Evolutionary conservation across 23 tunicate species (phyloP).

Genomic region (Styela plicata): DNA sequence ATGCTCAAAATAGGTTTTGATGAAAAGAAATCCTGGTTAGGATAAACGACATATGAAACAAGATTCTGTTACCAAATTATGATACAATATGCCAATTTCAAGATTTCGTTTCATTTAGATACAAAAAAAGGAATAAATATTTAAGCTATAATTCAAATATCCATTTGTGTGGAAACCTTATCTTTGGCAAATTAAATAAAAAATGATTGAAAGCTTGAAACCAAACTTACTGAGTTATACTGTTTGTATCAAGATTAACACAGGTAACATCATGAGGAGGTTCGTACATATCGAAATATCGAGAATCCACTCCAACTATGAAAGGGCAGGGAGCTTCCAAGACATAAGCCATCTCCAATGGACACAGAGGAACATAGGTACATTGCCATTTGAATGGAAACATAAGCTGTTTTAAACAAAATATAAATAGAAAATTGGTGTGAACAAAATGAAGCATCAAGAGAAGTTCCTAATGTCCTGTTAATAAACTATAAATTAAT

Average conservation of each 20-base stretch:
- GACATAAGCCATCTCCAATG: constrained; percentile 86
- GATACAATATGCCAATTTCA: too few relatives aligned
- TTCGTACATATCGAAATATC: constrained; percentile 85
- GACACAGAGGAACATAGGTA: constrained; percentile 93
- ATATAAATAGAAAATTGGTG: neutral
- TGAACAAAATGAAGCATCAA: neutral
- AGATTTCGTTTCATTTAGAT: too few relatives aligned
- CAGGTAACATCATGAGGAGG: constrained; percentile 91
- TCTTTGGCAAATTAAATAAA: too few relatives aligned
- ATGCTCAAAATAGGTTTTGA: too few relatives aligned
- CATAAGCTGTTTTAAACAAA: constrained; percentile 46
- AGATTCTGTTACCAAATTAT: too few relatives aligned
- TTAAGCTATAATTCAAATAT: too few relatives aligned
- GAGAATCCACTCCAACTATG: constrained; percentile 88
- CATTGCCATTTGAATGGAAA: constrained; percentile 98
- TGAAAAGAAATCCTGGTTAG: too few relatives aligned
- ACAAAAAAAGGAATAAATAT: too few relatives aligned
- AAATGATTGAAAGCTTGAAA: neutral
- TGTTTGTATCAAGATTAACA: constrained; percentile 93
- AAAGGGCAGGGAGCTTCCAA: constrained; percentile 93
- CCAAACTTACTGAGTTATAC: constrained; percentile 70
- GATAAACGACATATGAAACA: too few relatives aligned
- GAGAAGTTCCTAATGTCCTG: too few relatives aligned
- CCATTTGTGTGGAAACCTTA: too few relatives aligned
- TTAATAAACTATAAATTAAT: too few relatives aligned